A percentile compares a stretch with the other conserved stretches of the same genome.
These are phyloP conservation scores for Notoglanidium macrostoma DNA, from an alignment of 2,797 vertebrate genomes.

Conservation along the genomic window DNA sequence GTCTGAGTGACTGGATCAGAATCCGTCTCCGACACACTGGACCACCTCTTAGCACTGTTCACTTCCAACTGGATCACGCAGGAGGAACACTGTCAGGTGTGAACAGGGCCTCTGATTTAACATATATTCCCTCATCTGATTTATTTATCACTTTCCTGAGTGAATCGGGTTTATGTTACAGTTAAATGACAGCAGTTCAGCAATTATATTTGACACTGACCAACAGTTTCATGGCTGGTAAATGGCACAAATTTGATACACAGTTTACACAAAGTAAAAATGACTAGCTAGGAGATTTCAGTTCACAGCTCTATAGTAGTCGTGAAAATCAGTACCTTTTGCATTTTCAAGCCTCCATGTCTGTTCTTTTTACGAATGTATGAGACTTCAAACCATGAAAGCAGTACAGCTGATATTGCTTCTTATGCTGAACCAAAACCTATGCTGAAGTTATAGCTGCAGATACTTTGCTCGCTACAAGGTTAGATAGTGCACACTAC, in stretches of 20 bases:
- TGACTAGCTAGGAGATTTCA: background rate
- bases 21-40: background rate
- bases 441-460: background rate
- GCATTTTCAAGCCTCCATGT: background rate
- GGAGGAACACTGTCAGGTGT: background rate
- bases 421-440: background rate
- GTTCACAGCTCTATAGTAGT: background rate
- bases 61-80: background rate
- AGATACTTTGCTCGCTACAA: conserved; percentile 85
- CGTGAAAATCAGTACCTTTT: background rate
- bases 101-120: background rate
- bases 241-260: background rate
- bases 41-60: background rate
- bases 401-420: too few relatives aligned
- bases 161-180: background rate
- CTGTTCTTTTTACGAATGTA: background rate
- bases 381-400: background rate
- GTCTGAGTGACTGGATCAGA: background rate
- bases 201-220: background rate
- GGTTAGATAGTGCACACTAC: conserved; percentile 70
- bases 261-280: background rate
- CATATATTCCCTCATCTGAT: background rate
- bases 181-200: background rate
- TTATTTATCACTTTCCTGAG: background rate
- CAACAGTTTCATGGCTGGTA: background rate